Evolutionary conservation across 2,888 invertebrate genomes (phyloP), one percentile per base, ranked within the genome.

Genomic region (Eurytoma californica): DNA sequence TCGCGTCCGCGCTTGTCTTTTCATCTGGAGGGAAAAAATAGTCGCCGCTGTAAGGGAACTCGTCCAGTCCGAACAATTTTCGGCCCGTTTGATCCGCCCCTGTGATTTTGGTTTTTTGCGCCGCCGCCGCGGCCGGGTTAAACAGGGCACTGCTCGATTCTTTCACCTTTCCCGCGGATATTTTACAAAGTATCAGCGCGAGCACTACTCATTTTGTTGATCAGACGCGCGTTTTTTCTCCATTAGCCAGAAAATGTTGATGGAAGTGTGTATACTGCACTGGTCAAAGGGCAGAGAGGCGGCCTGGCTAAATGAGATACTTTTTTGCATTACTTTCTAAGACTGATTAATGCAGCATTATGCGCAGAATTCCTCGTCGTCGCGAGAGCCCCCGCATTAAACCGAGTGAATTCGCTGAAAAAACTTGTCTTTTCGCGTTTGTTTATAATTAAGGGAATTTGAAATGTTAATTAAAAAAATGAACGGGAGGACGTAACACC

Each of bases 141-240:
- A 69, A 47, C n/a, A 57, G 77, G 28, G 65, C 57, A 49, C 28
- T 49, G 65, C 76, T 68, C 55, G 49, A 58, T 77, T 77, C 65
- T 77, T 72, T 66, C 57, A 72, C 20, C 47, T 47, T 55, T 16
- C 39, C 55, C 14, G 69, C 47, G 47, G 49, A 69, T 69, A 65
- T 70, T 77, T 66, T 20, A 72, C 70, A 77, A 63, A 65, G 69
- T 69, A 55, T 12, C 60, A 60, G 63, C 12, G 60, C 60, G 55
- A 28, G n/a, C 9, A 9, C 39, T 39, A 39, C 39, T 39, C 69
- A 77, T 65, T 77, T 77, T 69, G 65, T 65, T 77, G 70, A 70
- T 77, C 65, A 77, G 61, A 14, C 61, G 3, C 39, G 20, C 20
- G 24, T 49, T 70, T n/a, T 39, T 55, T 65, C 55, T 55, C 16